A percentile compares a stretch with the other conserved stretches of the same genome.
Evolutionary conservation across 2,888 invertebrate species (phyloP).

Genomic region (Dusona sp.): DNA sequence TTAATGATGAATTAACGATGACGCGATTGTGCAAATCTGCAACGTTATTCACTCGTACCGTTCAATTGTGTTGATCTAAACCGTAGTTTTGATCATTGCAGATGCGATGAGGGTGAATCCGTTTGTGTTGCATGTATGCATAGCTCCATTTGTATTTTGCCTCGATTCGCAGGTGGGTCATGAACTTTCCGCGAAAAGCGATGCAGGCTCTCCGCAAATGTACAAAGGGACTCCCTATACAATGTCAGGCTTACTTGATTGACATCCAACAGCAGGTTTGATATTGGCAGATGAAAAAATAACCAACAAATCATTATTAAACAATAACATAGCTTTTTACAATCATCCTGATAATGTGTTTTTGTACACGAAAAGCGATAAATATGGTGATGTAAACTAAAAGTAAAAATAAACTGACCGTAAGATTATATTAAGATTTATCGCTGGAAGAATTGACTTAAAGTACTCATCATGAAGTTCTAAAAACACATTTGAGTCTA

Average conservation of each 20-base stretch:
- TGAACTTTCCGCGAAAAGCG: constrained; percentile 17
- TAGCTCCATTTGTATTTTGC: constrained; percentile 39
- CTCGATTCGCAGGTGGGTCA: constrained; percentile 27
- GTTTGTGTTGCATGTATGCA: constrained; percentile 4
- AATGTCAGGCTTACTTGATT: constrained; percentile 27
- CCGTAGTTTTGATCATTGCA: constrained; percentile 32
- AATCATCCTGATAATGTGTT: not conserved
- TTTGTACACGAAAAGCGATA: not conserved
- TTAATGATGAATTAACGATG: constrained; percentile 55
- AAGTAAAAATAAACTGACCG: not conserved
- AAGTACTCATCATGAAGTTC: not conserved
- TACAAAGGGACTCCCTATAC: constrained; percentile 5
- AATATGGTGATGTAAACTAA: not conserved
- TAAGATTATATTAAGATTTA: not conserved
- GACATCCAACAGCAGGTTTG: not conserved
- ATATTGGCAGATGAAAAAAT: too few relatives aligned
- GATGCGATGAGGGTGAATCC: constrained; percentile 10
- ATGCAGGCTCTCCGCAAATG: constrained; percentile 47
- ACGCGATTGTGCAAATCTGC: constrained; percentile 38
- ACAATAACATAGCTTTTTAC: not conserved
- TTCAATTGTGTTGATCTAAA: constrained; percentile 50
- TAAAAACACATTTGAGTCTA: not conserved
- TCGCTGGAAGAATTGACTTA: not conserved
- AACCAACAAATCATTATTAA: not conserved
- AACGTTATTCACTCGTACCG: constrained; percentile 27